Evolutionary conservation across 2,113 vertebrate species (phyloP).

Genomic region (Pandion haliaetus): DNA sequence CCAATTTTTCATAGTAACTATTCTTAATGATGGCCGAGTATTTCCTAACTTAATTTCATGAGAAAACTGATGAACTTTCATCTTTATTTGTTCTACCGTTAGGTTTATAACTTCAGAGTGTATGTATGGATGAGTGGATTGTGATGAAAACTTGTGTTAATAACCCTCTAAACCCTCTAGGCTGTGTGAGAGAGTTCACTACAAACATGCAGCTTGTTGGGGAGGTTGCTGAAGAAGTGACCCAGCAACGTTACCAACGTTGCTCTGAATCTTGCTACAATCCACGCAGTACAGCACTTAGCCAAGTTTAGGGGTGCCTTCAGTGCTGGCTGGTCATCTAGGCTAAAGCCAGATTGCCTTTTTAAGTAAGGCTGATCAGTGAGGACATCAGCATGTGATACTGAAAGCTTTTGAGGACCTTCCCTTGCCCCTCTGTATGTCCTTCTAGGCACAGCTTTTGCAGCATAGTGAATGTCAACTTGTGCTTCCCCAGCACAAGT

Average conservation of each 20-base stretch:
- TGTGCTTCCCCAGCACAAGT: background rate
- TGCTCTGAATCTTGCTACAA: rapidly evolving
- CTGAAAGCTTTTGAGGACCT: background rate
- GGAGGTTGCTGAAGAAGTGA: background rate
- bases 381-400: background rate
- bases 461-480: background rate
- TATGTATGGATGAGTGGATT: background rate
- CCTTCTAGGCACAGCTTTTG: background rate
- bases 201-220: background rate
- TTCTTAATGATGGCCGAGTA: background rate
- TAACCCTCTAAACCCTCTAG: background rate
- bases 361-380: background rate
- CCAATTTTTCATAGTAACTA: background rate
- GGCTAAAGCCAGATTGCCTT: background rate
- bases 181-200: background rate
- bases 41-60: background rate
- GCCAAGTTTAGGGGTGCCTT: background rate
- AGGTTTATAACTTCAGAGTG: background rate
- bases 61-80: background rate
- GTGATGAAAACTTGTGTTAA: background rate
- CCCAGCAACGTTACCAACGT: rapidly evolving
- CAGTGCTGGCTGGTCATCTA: background rate
- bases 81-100: background rate
- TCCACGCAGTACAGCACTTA: background rate
- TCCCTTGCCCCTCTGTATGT: background rate